These are phyloP conservation scores for Helostoma temminkii DNA, from an alignment of 2,797 vertebrate genomes.

Conservation along the genomic window DNA sequence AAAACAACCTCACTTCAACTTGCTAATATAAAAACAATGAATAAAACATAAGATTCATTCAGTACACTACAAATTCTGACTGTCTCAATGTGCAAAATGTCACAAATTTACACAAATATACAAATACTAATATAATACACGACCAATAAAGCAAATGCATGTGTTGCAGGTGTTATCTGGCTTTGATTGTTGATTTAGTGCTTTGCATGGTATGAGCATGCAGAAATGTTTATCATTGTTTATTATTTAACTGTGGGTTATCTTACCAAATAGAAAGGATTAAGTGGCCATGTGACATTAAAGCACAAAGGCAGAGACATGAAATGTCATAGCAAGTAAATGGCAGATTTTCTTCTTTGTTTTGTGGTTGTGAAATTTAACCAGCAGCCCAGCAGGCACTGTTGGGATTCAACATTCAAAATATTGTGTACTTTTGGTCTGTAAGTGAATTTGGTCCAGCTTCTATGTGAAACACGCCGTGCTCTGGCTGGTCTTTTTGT, in stretches of 20 bases:
- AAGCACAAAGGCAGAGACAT: constrained; percentile 6
- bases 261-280: neutral
- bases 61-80: constrained; percentile 30
- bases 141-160: constrained; percentile 47
- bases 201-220: constrained; percentile 32
- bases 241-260: constrained; percentile 19
- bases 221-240: constrained; percentile 26
- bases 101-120: constrained; percentile 50
- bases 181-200: constrained; percentile 34
- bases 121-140: too few species aligned
- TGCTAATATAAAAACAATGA: constrained; percentile 39
- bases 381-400: constrained; percentile 38
- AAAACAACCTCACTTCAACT: too few species aligned
- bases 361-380: constrained; percentile 34
- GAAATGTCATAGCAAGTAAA: constrained; percentile 10
- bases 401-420: constrained; percentile 32
- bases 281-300: constrained; percentile 7
- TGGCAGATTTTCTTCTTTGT: constrained; percentile 33
- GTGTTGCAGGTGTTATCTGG: constrained; percentile 30
- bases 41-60: constrained; percentile 39
- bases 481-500: constrained; percentile 42
- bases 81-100: constrained; percentile 34
- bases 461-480: constrained; percentile 21
- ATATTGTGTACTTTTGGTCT: constrained; percentile 45
- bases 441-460: constrained; percentile 32